Base-by-base conservation (phyloP, 2,797 vertebrate species). In the Spinus olivaceus region DNA sequence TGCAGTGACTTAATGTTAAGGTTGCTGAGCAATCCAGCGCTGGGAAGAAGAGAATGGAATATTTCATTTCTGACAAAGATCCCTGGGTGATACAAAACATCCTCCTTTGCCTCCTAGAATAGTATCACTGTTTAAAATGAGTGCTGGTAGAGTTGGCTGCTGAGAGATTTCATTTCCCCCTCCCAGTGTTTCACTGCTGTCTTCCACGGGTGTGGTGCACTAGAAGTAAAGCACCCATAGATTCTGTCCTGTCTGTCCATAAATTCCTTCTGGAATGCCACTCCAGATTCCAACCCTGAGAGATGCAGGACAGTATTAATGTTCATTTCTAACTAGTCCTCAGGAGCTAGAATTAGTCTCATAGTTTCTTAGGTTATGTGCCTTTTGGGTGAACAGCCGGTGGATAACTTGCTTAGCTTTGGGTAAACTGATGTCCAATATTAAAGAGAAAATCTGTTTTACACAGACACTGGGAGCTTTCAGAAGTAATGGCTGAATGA, bases 1-100 rank as follows among this genome's bases (percentile, higher is more conserved):
- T 90, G 70, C 35, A 18, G 85, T 94, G 90, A 72, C 77, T 93
- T 91, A 94, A 70, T 57, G 59, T 81, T 90, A 86, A 27, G 85
- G 76, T 73, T 86, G 56, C 89, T 87, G 70, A 88, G 80, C 76
- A 92, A 87, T 81, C 65, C 46, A 60, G 6, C 12, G 4, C 42
- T 50, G 63, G 51, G 44, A 79, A n/a, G 67, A 91, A 86, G 56
- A 91, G 73, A 94, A 79, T 60, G 53, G 80, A 83, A n/a, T 63
- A 87, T 89, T 88, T 95, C 4, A 76, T 57, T 90, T 53, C 66
- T 86, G 78, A 54, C 69, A 83, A 67, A 74, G 53, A 93, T 25
- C 18, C 8, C 35, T 41, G 67, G 23, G 41, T 61, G 59, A 80
- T 73, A 76, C 30, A 66, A n/a, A 86, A 22, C 66, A 61, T 91